phyloP scores from a whole-genome alignment of 2,113 vertebrate species.

The Ctenodactylus gundi region DNA sequence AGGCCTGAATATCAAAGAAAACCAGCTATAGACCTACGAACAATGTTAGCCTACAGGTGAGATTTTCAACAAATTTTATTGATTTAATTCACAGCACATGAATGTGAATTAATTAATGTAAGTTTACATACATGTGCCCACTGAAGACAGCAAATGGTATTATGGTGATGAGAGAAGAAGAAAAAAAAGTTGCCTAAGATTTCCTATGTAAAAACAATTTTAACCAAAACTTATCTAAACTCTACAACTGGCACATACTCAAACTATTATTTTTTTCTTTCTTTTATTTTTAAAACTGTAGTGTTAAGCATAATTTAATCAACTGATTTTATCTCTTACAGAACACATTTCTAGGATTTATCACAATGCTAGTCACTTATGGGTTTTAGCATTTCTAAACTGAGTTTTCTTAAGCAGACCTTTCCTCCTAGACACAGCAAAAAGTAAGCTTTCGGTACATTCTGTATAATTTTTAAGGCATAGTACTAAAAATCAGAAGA shows the following conservation, averaged over 20 bases:
- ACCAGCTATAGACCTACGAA: neutral
- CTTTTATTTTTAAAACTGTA: neutral
- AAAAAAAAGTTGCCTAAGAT: neutral
- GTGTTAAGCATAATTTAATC: neutral
- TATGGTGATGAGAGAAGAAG: neutral
- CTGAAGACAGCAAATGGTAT: slow-evolving; percentile 1
- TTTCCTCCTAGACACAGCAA: neutral
- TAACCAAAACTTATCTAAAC: neutral
- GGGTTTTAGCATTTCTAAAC: neutral
- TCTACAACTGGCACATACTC: neutral
- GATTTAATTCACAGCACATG: neutral
- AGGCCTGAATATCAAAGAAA: neutral
- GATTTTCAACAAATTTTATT: neutral
- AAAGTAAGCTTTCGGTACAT: neutral
- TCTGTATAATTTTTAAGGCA: neutral
- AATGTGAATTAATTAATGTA: neutral
- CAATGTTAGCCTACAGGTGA: neutral
- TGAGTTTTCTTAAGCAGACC: neutral
- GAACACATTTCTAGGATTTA: neutral
- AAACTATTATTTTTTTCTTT: slow-evolving; percentile 9
- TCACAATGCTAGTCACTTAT: neutral
- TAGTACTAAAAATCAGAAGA: neutral
- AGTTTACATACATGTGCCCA: neutral
- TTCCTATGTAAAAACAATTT: neutral
- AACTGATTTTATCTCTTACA: neutral